phyloP scores from a whole-genome alignment of 2,888 invertebrate genomes.

The Philereme vetulata region DNA sequence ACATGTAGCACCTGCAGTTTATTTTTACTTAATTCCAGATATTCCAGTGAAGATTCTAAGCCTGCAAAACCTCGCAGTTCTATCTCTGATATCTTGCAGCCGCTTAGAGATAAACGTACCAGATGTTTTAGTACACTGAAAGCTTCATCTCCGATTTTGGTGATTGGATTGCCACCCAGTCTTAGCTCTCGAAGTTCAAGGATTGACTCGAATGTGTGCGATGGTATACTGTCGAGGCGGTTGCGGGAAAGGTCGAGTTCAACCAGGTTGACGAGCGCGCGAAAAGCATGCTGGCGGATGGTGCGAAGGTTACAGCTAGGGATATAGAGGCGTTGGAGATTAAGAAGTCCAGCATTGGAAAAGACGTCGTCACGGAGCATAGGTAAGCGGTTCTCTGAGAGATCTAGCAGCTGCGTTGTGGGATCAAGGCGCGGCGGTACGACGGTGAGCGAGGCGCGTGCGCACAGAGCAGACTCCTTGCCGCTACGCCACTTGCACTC shows the following conservation, averaged over 20 bases:
- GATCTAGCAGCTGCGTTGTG: conserved; percentile 91
- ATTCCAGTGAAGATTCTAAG: conserved; percentile 88
- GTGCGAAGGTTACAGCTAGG: conserved; percentile 87
- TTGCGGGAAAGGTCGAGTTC: conserved; percentile 92
- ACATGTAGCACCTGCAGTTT: conserved; percentile 87
- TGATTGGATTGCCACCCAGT: conserved; percentile 89
- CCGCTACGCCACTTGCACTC: conserved; percentile 96
- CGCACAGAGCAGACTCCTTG: conserved; percentile 92
- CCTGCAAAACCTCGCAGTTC: conserved; percentile 89
- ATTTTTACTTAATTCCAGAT: conserved; percentile 91
- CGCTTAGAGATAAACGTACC: conserved; percentile 88
- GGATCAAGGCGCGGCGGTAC: conserved; percentile 90
- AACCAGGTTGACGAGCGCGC: conserved; percentile 90
- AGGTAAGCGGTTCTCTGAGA: conserved; percentile 88
- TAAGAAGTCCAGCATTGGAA: conserved; percentile 88
- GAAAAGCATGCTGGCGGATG: conserved; percentile 89
- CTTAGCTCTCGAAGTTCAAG: conserved; percentile 89
- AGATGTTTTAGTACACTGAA: conserved; percentile 87
- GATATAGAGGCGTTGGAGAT: conserved; percentile 91
- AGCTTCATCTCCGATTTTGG: conserved; percentile 87
- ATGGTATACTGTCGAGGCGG: conserved; percentile 86
- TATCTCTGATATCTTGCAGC: conserved; percentile 87
- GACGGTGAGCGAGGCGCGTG: conserved; percentile 88
- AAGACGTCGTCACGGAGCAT: conserved; percentile 89
- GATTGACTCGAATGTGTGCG: conserved; percentile 88